Evolutionary conservation across 2,888 invertebrate species (phyloP), one percentile per base, ranked within the genome.

Genomic region (Odiellus spinosus): DNA sequence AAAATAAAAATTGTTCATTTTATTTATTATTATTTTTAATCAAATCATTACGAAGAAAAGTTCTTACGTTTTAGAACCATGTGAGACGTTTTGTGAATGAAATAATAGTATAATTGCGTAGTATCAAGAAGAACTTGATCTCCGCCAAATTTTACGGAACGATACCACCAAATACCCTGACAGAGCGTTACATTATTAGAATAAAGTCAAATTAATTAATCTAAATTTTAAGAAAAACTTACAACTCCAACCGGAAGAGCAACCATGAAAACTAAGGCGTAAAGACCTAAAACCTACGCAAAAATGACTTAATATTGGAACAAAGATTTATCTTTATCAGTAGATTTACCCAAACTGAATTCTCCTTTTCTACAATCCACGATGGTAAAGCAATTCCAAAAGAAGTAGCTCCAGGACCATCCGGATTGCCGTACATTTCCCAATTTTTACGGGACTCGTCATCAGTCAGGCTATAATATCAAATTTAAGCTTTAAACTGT

Each of bases 321-420:
- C 26, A 4, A 26, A 6, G 8, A 26, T 26, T 26, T 26, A 26
- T 6, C 8, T 26, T 26, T 26, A 26, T n/a, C n/a, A n/a, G n/a
- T n/a, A n/a, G n/a, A n/a, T 61, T 58, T 58, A 69, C 95, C 91
- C 91, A 95, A 19, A 96, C 80, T 56, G 95, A 95, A 66, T 99
- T 98, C 68, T 98, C 91, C 66, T 96, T 93, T 63, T 96, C 95
- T 10, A 99, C 93, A 65, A 99, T 93, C 98, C 98, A 99, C 46
- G 96, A 95, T 5, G 98, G 98, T 45, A 99, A 67, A 6, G 98
- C 98, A 64, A 99, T 99, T 49, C 98, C 98, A 75, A 99, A 98
- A 59, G 88, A 90, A 79, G 93, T 96, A 19, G 93, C 96, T 71
- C 93, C 95, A 0, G 98, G 98, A 3, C 98, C 98, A 73, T 99